Percentiles rank a stretch among this genome's conserved stretches.
phyloP scores from a whole-genome alignment of 2,797 vertebrate genomes.

The Crypturellus tataupa region DNA sequence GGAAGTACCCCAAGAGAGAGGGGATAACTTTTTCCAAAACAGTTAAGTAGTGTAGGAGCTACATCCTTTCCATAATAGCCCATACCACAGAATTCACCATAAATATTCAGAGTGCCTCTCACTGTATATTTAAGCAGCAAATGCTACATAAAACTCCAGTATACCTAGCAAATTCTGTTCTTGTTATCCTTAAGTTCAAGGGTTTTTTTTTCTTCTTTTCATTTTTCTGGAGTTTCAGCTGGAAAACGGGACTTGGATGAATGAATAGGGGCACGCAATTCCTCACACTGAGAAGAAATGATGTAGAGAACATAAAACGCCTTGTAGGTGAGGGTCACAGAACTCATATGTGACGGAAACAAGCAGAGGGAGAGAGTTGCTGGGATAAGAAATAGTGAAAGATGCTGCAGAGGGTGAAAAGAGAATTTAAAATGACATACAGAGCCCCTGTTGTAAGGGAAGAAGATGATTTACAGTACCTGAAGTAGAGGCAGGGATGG shows the following conservation, averaged over 20 bases:
- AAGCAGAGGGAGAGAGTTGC: background rate
- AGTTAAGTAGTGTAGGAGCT: background rate
- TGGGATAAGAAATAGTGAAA: background rate
- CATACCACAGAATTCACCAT: background rate
- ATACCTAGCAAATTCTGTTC: background rate
- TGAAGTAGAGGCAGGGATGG: background rate
- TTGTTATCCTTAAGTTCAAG: background rate
- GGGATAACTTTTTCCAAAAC: slow-evolving; percentile 18
- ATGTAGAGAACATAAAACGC: background rate
- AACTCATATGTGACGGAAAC: background rate
- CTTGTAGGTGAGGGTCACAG: background rate
- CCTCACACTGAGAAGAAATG: rapidly evolving
- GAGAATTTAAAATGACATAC: background rate
- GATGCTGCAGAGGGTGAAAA: background rate
- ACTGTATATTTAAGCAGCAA: background rate
- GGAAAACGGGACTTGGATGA: background rate
- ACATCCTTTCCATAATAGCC: background rate
- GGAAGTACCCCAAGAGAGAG: background rate
- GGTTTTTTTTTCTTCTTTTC: background rate
- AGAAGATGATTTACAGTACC: background rate
- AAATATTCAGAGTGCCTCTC: background rate
- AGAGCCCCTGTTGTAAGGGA: background rate
- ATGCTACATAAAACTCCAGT: background rate
- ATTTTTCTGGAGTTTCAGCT: background rate
- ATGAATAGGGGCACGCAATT: background rate